Evolutionary conservation across 2,888 invertebrate species (phyloP).

Genomic region (Eupsilia transversa): DNA sequence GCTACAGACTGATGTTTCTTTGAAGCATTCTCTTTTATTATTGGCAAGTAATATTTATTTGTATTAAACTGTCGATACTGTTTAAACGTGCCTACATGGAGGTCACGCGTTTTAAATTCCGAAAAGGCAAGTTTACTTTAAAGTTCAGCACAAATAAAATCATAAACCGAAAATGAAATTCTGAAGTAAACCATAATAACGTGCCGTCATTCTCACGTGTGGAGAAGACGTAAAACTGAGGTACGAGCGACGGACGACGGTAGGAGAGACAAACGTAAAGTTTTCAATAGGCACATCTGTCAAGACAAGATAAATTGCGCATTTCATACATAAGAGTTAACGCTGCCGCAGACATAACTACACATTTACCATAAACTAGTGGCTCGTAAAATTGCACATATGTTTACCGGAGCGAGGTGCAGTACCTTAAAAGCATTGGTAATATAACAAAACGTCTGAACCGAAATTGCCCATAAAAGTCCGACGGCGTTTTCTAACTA

Average conservation of each 20-base stretch:
- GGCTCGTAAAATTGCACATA: constrained; percentile 88
- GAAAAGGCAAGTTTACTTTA: constrained; percentile 8
- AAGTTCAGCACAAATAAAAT: constrained; percentile 51
- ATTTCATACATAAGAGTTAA: constrained; percentile 74
- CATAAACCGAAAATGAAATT: constrained; percentile 57
- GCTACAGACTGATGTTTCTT: constrained; percentile 8
- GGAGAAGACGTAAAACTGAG: constrained; percentile 53
- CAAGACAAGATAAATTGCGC: constrained; percentile 70
- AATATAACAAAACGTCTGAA: constrained; percentile 91
- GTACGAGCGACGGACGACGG: constrained; percentile 20
- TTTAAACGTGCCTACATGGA: neutral
- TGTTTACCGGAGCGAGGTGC: constrained; percentile 89
- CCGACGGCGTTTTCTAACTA: constrained; percentile 90
- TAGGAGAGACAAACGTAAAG: constrained; percentile 58
- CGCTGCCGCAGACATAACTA: constrained; percentile 81
- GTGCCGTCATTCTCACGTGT: constrained; percentile 32
- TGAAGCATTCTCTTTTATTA: constrained; percentile 1
- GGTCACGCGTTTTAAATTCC: neutral
- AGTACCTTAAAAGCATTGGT: constrained; percentile 91
- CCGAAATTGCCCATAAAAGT: constrained; percentile 91
- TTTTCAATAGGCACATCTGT: constrained; percentile 76
- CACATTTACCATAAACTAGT: constrained; percentile 88
- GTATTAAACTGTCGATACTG: neutral
- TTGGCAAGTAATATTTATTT: neutral
- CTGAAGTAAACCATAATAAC: constrained; percentile 57